Conservation (phyloP, 2,888 invertebrate genomes). For the Micropterix aruncella region DNA sequence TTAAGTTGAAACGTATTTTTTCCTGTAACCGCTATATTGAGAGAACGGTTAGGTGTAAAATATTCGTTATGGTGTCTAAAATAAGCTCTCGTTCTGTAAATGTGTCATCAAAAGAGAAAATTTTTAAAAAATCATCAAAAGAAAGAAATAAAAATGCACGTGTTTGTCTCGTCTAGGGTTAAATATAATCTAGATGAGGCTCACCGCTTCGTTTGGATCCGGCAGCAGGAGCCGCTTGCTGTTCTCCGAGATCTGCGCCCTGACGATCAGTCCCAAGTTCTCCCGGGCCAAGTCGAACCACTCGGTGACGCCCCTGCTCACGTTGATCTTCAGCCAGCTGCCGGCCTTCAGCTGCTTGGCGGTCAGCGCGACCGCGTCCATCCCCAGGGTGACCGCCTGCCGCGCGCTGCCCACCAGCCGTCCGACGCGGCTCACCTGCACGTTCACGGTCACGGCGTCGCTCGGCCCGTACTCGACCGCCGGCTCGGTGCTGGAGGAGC, state of each 20-base stretch:
- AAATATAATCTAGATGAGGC: too few relatives aligned
- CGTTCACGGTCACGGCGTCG: conserved; percentile 23
- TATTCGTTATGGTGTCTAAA: too few relatives aligned
- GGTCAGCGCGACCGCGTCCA: conserved; percentile 30
- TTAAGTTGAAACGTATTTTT: too few relatives aligned
- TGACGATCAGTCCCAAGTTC: conserved; percentile 64
- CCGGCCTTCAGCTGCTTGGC: conserved; percentile 39
- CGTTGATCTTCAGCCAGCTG: conserved; percentile 61
- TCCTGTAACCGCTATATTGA: too few relatives aligned
- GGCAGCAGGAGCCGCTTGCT: conserved; percentile 52
- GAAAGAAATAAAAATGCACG: too few relatives aligned
- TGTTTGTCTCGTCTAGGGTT: too few relatives aligned
- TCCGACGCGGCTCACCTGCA: conserved; percentile 31
- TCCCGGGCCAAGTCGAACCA: conserved; percentile 64
- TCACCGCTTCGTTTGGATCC: conserved; percentile 45
- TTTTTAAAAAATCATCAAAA: too few relatives aligned
- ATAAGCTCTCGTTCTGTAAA: too few relatives aligned
- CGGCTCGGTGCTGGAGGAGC: conserved; percentile 20
- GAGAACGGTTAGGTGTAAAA: too few relatives aligned
- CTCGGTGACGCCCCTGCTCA: conserved; percentile 58
- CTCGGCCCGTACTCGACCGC: conserved; percentile 21
- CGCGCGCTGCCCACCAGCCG: conserved; percentile 25
- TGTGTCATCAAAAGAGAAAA: too few relatives aligned
- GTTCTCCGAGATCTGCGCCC: conserved; percentile 45
- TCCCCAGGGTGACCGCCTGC: conserved; percentile 26